Evolutionary conservation across 2,797 vertebrate species (phyloP).

Genomic region (Scomberomorus guttatus): DNA sequence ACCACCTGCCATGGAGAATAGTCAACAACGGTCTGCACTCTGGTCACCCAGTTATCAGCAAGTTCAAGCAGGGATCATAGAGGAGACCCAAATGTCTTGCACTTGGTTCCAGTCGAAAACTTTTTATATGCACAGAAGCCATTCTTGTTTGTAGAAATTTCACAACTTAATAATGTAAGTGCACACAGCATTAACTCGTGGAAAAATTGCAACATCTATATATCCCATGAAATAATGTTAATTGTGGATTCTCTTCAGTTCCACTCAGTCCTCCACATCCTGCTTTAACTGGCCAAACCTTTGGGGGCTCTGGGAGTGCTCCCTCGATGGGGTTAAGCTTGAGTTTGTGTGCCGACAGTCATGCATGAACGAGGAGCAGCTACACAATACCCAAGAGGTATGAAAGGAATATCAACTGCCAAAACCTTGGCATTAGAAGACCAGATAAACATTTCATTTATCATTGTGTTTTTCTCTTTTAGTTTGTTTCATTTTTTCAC

Average conservation of each 20-base stretch:
- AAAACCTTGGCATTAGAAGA: slow-evolving; percentile 61
- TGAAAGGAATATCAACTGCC: slow-evolving; percentile 65
- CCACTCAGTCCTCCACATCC: slow-evolving; percentile 36
- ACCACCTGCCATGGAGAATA: slow-evolving; percentile 80
- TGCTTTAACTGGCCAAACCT: slow-evolving; percentile 46
- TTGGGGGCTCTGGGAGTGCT: slow-evolving; percentile 47
- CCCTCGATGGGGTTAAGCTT: slow-evolving; percentile 59
- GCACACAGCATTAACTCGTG: background rate
- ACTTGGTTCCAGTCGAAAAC: slow-evolving; percentile 13
- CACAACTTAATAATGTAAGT: background rate
- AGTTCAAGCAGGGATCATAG: slow-evolving; percentile 46
- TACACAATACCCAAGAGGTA: slow-evolving; percentile 69
- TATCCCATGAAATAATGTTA: slow-evolving; percentile 9
- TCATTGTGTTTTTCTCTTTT: slow-evolving; percentile 11
- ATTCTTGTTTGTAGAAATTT: background rate
- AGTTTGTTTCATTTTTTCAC: slow-evolving; percentile 8
- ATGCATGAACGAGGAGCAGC: slow-evolving; percentile 69
- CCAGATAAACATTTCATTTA: slow-evolving; percentile 49
- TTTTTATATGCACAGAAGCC: background rate
- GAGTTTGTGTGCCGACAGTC: slow-evolving; percentile 74
- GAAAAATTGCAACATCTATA: background rate
- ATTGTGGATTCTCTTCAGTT: slow-evolving; percentile 41
- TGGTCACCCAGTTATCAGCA: slow-evolving; percentile 45
- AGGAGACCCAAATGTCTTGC: slow-evolving; percentile 34
- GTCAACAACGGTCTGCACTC: slow-evolving; percentile 61